A percentile compares a stretch with the other conserved stretches of the same genome.
These are phyloP conservation scores for Perognathus longimembris DNA, from an alignment of 2,113 vertebrate species.

Conservation along the genomic window DNA sequence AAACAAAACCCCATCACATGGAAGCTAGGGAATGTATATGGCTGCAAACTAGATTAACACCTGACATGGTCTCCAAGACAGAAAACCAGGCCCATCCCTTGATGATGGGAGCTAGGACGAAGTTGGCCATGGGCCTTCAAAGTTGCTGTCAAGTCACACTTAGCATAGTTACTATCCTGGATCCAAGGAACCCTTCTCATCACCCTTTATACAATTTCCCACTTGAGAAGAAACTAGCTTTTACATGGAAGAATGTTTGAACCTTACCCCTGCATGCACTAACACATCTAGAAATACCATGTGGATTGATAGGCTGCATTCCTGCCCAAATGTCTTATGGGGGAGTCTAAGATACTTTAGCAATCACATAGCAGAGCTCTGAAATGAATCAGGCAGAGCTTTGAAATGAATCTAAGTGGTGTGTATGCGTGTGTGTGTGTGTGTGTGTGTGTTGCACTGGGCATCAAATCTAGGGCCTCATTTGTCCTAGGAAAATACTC, in stretches of 20 bases:
- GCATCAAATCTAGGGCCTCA: background rate
- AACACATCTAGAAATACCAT: background rate
- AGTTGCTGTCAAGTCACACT: background rate
- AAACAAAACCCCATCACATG: no score
- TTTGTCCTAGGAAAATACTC: background rate
- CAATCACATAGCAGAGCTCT: background rate
- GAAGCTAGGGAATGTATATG: background rate
- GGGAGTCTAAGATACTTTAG: background rate
- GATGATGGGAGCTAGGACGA: background rate
- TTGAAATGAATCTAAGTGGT: background rate
- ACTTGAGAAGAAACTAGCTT: background rate
- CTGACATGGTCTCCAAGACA: background rate
- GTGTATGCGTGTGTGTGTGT: no score
- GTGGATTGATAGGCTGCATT: background rate
- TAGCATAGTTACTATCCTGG: background rate
- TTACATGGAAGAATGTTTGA: background rate
- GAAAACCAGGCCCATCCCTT: background rate
- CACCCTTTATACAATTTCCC: background rate
- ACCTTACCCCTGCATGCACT: background rate
- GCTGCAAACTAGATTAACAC: constrained; percentile 11
- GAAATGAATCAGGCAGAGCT: background rate
- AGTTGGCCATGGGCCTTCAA: background rate
- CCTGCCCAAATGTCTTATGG: background rate
- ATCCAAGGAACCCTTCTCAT: background rate
- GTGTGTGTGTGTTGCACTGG: background rate